Percentiles rank a stretch among this genome's conserved stretches.
Conservation (phyloP, 1,140 invertebrate species). For the Pseudomyrmex cubaensis region DNA sequence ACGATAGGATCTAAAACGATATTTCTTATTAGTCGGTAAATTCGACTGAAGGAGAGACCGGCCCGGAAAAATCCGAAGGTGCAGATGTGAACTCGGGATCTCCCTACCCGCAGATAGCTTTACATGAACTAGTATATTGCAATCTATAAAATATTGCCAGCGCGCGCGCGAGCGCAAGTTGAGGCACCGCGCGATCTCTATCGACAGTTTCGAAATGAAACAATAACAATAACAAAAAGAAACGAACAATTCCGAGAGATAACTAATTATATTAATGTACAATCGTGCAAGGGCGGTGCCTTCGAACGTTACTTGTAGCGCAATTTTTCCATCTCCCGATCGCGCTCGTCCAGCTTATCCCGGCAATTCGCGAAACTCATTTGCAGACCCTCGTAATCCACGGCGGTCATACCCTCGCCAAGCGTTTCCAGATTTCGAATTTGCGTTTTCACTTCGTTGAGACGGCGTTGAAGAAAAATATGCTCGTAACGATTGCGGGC, state of each 20-base stretch:
- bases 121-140: constrained; percentile 16
- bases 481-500: constrained; percentile 52
- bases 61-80: too few species aligned
- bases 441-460: constrained; percentile 53
- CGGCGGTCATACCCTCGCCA: constrained; percentile 70
- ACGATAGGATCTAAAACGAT: too few species aligned
- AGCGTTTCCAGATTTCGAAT: constrained; percentile 64
- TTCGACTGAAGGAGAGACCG: too few species aligned
- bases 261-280: background rate
- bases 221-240: background rate
- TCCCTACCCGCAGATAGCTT: background rate
- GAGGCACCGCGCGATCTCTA: constrained; percentile 3
- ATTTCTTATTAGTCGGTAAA: too few species aligned
- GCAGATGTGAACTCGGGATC: too few species aligned
- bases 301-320: constrained; percentile 60
- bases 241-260: background rate
- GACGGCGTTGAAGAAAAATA: constrained; percentile 54
- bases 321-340: constrained; percentile 72
- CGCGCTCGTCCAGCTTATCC: constrained; percentile 71
- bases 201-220: constrained; percentile 3
- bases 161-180: background rate
- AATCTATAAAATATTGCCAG: constrained; percentile 30
- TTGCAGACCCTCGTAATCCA: constrained; percentile 69
- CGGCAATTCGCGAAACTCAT: constrained; percentile 53
- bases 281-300: too few species aligned